phyloP scores from a whole-genome alignment of 2,113 vertebrate genomes.

The Lagopus leucura region DNA sequence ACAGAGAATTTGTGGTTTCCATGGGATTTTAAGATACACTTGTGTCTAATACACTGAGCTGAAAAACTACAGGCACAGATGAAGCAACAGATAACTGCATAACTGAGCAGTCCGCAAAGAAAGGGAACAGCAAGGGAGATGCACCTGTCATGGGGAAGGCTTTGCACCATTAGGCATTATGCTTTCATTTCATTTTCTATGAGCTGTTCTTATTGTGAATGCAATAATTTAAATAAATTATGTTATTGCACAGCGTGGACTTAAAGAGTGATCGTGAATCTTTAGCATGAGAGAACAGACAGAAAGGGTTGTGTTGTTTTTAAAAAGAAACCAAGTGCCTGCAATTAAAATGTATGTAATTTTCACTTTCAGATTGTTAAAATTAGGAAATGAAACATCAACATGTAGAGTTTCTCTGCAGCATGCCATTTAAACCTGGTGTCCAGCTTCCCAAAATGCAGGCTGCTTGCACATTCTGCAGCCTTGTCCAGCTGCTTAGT shows the following conservation, averaged over 20 bases:
- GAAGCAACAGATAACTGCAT: not conserved
- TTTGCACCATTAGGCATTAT: not conserved
- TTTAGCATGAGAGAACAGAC: not conserved
- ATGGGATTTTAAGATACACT: not conserved
- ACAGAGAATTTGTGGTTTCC: not conserved
- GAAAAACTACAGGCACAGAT: not conserved
- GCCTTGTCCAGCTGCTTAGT: not conserved
- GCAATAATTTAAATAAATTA: not conserved
- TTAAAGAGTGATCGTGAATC: not conserved
- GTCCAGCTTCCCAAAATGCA: not conserved
- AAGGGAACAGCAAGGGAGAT: not conserved
- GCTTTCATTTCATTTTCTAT: not conserved
- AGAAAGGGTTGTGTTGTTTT: not conserved
- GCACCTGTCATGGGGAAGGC: not conserved
- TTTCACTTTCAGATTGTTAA: not conserved
- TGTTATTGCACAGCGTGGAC: not conserved
- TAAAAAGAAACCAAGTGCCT: not conserved
- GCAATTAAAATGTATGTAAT: not conserved
- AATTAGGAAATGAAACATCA: not conserved
- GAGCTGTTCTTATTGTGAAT: not conserved
- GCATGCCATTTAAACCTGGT: not conserved
- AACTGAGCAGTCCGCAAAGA: rapidly evolving
- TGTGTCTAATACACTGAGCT: not conserved
- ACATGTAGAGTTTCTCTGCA: not conserved
- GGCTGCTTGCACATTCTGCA: not conserved